A percentile compares a stretch with the other conserved stretches of the same genome.
Conservation (phyloP, 2,797 vertebrate species). For the Chrosomus eos region DNA sequence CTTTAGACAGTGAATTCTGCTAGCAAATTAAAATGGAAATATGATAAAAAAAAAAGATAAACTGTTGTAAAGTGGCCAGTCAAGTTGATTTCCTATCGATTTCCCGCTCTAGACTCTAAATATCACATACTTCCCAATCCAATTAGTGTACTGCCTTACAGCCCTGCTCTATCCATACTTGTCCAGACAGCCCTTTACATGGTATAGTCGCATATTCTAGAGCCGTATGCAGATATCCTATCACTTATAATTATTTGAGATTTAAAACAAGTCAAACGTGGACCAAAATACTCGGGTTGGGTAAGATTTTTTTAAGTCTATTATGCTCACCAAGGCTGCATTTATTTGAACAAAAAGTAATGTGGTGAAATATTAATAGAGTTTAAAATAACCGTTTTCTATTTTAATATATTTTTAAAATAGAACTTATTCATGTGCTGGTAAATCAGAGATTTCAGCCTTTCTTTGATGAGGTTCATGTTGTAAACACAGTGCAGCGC, state of each 20-base stretch:
- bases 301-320: too few species aligned
- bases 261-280: neutral
- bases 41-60: slow-evolving; percentile 38
- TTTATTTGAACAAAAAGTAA: neutral
- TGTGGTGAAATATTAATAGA: neutral
- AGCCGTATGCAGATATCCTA: slow-evolving; percentile 16
- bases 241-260: neutral
- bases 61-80: slow-evolving; percentile 64
- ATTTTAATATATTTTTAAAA: neutral
- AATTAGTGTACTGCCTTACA: slow-evolving; percentile 53
- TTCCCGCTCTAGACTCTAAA: slow-evolving; percentile 75
- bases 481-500: too few species aligned
- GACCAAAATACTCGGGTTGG: neutral
- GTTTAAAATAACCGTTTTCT: neutral
- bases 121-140: slow-evolving; percentile 61
- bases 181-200: slow-evolving; percentile 17
- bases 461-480: too few species aligned
- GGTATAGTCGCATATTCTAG: slow-evolving; percentile 25
- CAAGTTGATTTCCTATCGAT: slow-evolving; percentile 77
- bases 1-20: slow-evolving; percentile 22
- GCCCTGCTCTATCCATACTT: slow-evolving; percentile 32
- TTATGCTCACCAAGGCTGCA: neutral
- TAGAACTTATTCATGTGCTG: neutral
- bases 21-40: slow-evolving; percentile 47
- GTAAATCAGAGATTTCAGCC: neutral